Percentiles rank a stretch among this genome's conserved stretches.
phyloP scores from a whole-genome alignment of 2,113 vertebrate species.

The Recurvirostra avosetta region DNA sequence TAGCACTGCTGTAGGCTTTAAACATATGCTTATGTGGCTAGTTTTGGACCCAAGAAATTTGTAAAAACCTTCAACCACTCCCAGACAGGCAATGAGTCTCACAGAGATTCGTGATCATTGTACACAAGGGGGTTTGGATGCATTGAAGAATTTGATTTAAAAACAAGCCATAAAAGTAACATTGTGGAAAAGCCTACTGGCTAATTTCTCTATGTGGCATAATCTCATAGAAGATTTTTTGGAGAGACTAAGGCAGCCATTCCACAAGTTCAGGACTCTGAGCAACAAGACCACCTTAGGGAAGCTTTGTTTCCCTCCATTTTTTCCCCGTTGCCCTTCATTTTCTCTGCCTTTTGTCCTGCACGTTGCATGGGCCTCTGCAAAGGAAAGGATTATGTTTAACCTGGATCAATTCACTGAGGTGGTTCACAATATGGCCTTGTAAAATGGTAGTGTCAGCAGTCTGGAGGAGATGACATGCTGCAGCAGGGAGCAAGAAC shows the following conservation, averaged over 20 bases:
- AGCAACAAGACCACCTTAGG: neutral
- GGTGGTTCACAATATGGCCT: neutral
- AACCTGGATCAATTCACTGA: neutral
- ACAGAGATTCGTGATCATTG: neutral
- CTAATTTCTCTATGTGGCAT: neutral
- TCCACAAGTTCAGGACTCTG: neutral
- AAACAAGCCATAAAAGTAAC: neutral
- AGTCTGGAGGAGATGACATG: neutral
- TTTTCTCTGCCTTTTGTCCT: neutral
- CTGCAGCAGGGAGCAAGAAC: neutral
- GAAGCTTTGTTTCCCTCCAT: neutral
- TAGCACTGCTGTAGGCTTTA: neutral
- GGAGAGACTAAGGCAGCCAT: neutral
- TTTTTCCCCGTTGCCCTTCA: neutral
- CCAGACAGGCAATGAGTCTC: neutral
- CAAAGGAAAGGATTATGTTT: neutral
- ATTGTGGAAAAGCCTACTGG: neutral
- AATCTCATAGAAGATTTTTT: neutral
- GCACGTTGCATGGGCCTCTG: neutral
- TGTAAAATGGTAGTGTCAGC: neutral
- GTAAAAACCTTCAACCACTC: neutral
- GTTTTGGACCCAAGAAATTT: neutral
- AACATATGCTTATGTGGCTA: neutral
- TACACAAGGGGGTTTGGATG: neutral
- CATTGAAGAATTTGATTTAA: neutral